Evolutionary conservation across 2,888 invertebrate species (phyloP), one percentile per base, ranked within the genome.

Genomic region (Congeria kusceri): DNA sequence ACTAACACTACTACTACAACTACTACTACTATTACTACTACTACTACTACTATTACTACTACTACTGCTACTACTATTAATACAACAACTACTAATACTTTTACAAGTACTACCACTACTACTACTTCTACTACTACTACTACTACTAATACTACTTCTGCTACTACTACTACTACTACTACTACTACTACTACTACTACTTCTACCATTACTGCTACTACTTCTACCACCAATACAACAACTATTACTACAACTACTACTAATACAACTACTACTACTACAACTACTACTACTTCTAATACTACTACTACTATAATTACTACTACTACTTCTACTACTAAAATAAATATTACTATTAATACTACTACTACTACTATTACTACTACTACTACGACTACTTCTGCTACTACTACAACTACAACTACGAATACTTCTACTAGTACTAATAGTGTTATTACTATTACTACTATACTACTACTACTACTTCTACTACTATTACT

Each of bases 41-140:
- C 61, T 61, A 18, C 61, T 61, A 29, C 32, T 61, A n/a, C 32
- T 29, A 11, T 18, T 29, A 11, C 61, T 61, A 20, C 61, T 61
- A 18, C 61, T 29, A 20, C 61, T 61, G 18, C 61, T 61, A 20
- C 61, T 61, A 3, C 61, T 61, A 61, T 29, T 61, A 61, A 28
- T 61, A 29, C 61, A n/a, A 61, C 61, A 28, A 61, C 29, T 29
- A 61, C 61, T 61, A 29, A 28, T 29, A 28, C 32, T 61, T 11
- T 29, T 61, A 11, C 28, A n/a, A 18, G 18, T 58, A 23, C 58
- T 58, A 5, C 58, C 23, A 2, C 58, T 58, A 4, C 58, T 58
- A 58, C 58, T 58, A 11, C 58, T 58, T 3, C 58, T 23, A 58
- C 58, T 58, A 23, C 23, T 23, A 23, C 58, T 58, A 25, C 58